Evolutionary conservation across 2,797 vertebrate species (phyloP), one percentile per base, ranked within the genome.

Genomic region (Micrastur ruficollis): DNA sequence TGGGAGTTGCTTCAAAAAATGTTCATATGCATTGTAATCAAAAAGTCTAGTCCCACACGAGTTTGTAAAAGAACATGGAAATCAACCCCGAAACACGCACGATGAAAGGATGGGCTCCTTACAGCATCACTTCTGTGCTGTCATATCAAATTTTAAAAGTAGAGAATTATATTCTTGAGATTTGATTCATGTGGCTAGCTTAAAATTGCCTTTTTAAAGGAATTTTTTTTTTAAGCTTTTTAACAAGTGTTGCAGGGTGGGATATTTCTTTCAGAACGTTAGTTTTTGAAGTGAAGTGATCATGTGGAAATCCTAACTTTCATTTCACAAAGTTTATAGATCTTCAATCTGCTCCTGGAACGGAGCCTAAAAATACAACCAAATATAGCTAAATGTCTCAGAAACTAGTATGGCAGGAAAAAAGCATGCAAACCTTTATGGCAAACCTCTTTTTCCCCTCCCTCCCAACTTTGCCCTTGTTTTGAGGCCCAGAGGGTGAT

Each of bases 271-370:
- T 75, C 85, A 72, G 68, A 95, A 36, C 70, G 46, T 62, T 65
- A 62, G 42, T 66, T 95, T 95, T 65, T 91, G 62, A 93, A 91
- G 73, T 66, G 18, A 84, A 90, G 23, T 49, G 79, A 79, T 91
- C 73, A 88, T 76, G 80, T 0, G 0, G 79, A 86, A 96, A 95
- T 91, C 62, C 73, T 66, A 86, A 93, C 65, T 95, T 90, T 53
- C 46, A 44, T 79, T 92, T 85, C 72, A 75, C 49, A 14, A 86
- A 95, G 80, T 56, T 92, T 93, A 81, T 82, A 36, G 14, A 88
- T 95, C 91, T 93, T 83, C 89, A 90, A 42, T 96, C 56, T 96
- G 86, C 38, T 86, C 50, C 83, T 94, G 95, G 94, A 94, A 90
- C 0, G 0, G 31, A 88, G 91, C 91, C 95, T 95, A 95, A 95